Evolutionary conservation across 2,113 vertebrate species (phyloP), one percentile per base, ranked within the genome.

Genomic region (Sinocyclocheilus maitianheensis): DNA sequence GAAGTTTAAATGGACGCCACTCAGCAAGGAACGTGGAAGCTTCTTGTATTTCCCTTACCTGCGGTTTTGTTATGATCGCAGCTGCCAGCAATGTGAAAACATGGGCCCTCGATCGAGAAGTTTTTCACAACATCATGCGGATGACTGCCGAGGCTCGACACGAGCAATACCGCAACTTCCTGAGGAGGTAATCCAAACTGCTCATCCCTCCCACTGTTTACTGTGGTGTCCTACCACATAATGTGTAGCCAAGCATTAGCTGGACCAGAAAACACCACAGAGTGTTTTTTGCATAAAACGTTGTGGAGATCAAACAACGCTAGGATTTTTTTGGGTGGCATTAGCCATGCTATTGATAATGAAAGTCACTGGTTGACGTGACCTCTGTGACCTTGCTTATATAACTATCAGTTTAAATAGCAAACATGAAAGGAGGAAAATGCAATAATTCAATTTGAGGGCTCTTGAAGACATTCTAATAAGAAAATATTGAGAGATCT

Each of bases 111-210:
- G 97, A 99, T 91, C 95, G 97, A 86, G 97, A 97, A 55, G 96
- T 96, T 22, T 99, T 98, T 88, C 97, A 97, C 92, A 98, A 97
- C 91, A 97, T 98, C 90, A 98, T 98, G 96, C 96, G 97, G 91
- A 95, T 95, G 89, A 97, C 97, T n/a, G 95, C 97, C 0, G 96
- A 99, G 93, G 95, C 94, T 0, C 95, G 96, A 26, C 97, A 97
- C 14, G 95, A 97, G 37, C 95, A 97, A 84, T 96, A 97, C 90
- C 96, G 95, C 91, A 96, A 94, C 91, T 98, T 99, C 91, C 97
- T 99, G 11, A 93, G 95, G 90, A 98, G 97, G 97, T 98, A 92
- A 95, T 90, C 34, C 0, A 67, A 34, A 37, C 18, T 62, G 48
- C 12, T 26, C 46, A 14, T 77, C 43, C 46, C 14, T 13, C 67